Evolutionary conservation across 2,113 vertebrate genomes (phyloP), one percentile per base, ranked within the genome.

Genomic region (Baryphthengus martii): DNA sequence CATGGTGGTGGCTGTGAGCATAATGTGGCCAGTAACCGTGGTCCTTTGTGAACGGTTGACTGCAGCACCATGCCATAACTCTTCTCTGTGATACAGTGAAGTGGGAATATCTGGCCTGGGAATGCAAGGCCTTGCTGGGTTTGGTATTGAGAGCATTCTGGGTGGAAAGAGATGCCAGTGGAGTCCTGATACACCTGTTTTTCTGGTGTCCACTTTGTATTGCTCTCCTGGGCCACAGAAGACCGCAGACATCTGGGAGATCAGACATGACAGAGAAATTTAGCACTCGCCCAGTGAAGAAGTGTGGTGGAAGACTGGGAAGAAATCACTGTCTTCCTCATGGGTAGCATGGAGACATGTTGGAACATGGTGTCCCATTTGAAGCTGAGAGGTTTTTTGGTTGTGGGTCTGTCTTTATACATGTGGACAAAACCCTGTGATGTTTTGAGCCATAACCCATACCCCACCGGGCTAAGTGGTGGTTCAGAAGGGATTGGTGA

Each of bases 291-390:
- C 33, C 28, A 13, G 23, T 45, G 44, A 59, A n/a, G 56, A 40
- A 50, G 12, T 7, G 13, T 35, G 10, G 14, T 74, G 13, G n/a
- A 77, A 75, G 58, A 17, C 33, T 65, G 23, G 6, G 42, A 67
- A 1, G 14, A 70, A 67, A 35, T 82, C 0, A 0, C 10, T 49
- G 14, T 25, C 7, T 81, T 78, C 33, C 7, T 63, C 17, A 14
- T 47, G n/a, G 40, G 26, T n/a, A 18, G 2, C 7, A 1, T 16
- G 28, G 40, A 84, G 37, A 70, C 31, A 1, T 0, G 1, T 71
- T 73, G 44, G 52, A 86, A 84, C 1, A 3, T 13, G 2, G 8
- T 33, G 11, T 72, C 25, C 23, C 3, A 3, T 80, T 86, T 63
- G 29, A 59, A 88, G 11, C 19, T 35, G 55, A 67, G 49, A 66